phyloP scores from a whole-genome alignment of 2,113 vertebrate species.

The Opisthocomus hoazin region DNA sequence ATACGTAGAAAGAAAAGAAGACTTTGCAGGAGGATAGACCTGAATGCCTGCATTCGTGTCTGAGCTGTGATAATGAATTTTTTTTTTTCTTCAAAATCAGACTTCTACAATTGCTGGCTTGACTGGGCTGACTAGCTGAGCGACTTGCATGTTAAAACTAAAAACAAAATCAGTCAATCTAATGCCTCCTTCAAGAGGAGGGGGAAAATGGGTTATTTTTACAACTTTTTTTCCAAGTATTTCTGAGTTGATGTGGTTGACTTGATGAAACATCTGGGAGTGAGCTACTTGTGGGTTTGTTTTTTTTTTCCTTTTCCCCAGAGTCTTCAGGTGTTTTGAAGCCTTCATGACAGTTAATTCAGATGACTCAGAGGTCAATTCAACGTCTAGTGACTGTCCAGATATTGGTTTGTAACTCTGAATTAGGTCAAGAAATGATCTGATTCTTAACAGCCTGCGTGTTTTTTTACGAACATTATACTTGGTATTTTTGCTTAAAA shows the following conservation, averaged over 20 bases:
- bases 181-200: background rate
- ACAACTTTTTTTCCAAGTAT: background rate
- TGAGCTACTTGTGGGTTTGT: background rate
- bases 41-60: background rate
- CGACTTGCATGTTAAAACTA: background rate
- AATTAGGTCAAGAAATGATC: background rate
- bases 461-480: background rate
- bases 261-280: background rate
- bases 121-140: background rate
- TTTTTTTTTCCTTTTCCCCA: background rate
- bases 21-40: background rate
- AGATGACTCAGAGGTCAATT: background rate
- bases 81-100: background rate
- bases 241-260: background rate
- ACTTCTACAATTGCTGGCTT: background rate
- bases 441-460: background rate
- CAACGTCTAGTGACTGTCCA: background rate
- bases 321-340: background rate
- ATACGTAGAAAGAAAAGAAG: background rate
- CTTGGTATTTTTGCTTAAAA: background rate
- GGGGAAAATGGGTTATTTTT: background rate
- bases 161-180: background rate
- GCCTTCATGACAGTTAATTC: background rate
- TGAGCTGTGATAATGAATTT: background rate
- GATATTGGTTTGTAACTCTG: background rate